phyloP scores from a whole-genome alignment of 2,113 vertebrate genomes.

The Climacteris rufus region DNA sequence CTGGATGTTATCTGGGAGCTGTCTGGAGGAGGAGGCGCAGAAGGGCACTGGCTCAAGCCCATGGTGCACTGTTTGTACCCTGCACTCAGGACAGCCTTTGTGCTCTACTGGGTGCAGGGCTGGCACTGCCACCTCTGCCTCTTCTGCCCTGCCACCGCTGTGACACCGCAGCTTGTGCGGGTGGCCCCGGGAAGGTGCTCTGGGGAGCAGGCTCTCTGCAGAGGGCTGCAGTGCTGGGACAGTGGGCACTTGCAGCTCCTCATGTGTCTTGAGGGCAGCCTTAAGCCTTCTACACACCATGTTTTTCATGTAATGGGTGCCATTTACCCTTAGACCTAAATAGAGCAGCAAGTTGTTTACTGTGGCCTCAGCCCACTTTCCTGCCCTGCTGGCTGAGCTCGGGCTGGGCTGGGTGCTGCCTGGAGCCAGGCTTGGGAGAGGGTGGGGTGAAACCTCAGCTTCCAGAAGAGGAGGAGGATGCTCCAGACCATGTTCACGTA shows the following conservation, averaged over 20 bases:
- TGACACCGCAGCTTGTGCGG: not conserved
- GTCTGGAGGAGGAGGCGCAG: not conserved
- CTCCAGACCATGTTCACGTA: not conserved
- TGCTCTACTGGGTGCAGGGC: not conserved
- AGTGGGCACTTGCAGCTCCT: not conserved
- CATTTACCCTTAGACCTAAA: not conserved
- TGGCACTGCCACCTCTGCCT: not conserved
- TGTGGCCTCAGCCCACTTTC: not conserved
- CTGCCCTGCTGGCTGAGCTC: not conserved
- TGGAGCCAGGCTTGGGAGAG: not conserved
- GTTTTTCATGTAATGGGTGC: not conserved
- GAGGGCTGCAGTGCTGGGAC: not conserved
- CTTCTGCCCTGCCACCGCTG: rapidly evolving
- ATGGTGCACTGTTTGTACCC: rapidly evolving
- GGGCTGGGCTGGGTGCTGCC: not conserved
- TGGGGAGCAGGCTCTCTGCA: not conserved
- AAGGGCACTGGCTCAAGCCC: not conserved
- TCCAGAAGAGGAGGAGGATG: not conserved
- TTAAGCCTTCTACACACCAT: rapidly evolving
- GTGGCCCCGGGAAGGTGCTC: not conserved
- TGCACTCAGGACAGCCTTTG: not conserved
- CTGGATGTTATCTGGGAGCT: not conserved
- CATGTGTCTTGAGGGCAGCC: not conserved
- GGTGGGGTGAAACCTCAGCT: slow-evolving; percentile 5
- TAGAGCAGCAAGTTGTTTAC: not conserved